Evolutionary conservation across 2,113 vertebrate genomes (phyloP).

Genomic region (Amblyopsis rosae): DNA sequence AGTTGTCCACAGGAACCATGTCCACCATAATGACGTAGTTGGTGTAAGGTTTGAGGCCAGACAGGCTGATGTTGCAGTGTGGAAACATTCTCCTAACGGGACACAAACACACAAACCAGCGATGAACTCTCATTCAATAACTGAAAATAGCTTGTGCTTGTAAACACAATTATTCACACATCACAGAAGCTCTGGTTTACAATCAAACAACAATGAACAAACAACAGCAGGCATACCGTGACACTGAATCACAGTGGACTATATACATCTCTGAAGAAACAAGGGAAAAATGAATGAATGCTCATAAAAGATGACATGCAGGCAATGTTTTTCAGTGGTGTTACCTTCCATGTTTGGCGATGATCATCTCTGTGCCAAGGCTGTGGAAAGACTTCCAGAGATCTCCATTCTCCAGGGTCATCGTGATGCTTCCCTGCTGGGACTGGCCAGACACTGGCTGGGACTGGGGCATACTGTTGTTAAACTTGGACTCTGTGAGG

Average conservation of each 20-base stretch:
- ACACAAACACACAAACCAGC: conserved; percentile 6
- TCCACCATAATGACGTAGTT: conserved; percentile 84
- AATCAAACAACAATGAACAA: too few relatives aligned
- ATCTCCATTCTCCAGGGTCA: conserved; percentile 77
- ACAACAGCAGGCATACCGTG: too few relatives aligned
- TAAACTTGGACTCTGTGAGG: conserved; percentile 59
- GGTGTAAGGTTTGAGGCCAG: conserved; percentile 78
- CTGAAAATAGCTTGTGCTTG: too few relatives aligned
- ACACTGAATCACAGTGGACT: too few relatives aligned
- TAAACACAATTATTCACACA: not conserved
- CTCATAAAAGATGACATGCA: not conserved
- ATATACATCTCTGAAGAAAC: too few relatives aligned
- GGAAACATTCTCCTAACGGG: conserved; percentile 83
- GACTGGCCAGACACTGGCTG: conserved; percentile 40
- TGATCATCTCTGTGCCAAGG: conserved; percentile 86
- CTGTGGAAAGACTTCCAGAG: conserved; percentile 84
- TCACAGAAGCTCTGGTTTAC: not conserved
- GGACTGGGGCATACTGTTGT: conserved; percentile 33
- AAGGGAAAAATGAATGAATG: not conserved
- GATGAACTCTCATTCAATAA: not conserved
- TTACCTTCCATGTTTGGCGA: conserved; percentile 86
- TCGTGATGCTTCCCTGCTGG: conserved; percentile 68
- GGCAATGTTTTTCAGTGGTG: not conserved
- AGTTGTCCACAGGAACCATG: conserved; percentile 79
- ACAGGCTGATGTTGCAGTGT: conserved; percentile 81